Base-by-base conservation (phyloP, 2,888 invertebrate species). In the Yponomeuta evonymella region DNA sequence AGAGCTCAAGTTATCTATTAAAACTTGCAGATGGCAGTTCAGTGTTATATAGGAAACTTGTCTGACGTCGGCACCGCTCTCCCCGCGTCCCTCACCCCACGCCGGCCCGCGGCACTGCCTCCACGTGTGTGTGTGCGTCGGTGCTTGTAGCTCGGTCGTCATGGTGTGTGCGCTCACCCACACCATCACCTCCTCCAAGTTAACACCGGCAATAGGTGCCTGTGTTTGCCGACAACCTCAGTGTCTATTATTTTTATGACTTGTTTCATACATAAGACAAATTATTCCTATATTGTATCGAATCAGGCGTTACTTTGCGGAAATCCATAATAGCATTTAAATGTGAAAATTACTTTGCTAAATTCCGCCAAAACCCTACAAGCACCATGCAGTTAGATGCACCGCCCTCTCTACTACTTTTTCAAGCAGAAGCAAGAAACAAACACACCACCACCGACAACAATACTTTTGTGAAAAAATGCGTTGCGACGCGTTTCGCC, bases 1-100 rank as follows among this genome's bases (percentile, higher is more conserved):
- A 85, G 87, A 85, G 84, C 81, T 85, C 89, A 86, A 89, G 91
- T 92, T 92, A 87, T 87, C 88, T 88, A 91, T 91, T 90, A 87
- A 89, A 90, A 90, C 91, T 87, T 88, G 89, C 87, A 92, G 92
- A 92, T 90, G 92, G 90, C 92, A 86, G 90, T 85, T 88, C 85
- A 83, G 87, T 88, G 83, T 90, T 91, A 87, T 92, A 92, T 92
- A 88, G 87, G 84, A 79, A 85, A 83, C 82, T 82, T 83, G 84
- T 79, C 79, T 78, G 80, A 78, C 79, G 79, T 73, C 75, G 78
- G 75, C 79, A 81, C 76, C 81, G 78, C 81, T 77, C 73, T 78
- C 76, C 74, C 78, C 76, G 73, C 77, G 73, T 75, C 74, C 76
- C 72, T 75, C 78, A 78, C 79, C 76, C 72, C 73, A 75, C 72